Percentiles rank a stretch among this genome's conserved stretches.
Evolutionary conservation across 2,113 vertebrate genomes (phyloP).

Genomic region (Eublepharis macularius): DNA sequence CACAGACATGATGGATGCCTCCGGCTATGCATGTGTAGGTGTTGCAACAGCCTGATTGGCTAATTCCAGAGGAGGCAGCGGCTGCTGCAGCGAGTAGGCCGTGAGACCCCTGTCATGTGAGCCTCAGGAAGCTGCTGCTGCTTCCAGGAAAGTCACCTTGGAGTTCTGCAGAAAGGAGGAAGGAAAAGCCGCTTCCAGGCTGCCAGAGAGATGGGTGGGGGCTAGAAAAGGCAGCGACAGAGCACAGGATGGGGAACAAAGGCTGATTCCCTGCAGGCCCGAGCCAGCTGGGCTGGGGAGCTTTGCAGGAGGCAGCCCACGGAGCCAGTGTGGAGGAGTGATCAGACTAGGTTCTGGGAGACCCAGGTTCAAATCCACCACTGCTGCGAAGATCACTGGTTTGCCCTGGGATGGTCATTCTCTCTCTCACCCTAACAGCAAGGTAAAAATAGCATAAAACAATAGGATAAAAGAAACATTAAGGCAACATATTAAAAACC

Average conservation of each 20-base stretch:
- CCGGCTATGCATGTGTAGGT: too few relatives aligned
- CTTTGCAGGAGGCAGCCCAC: not conserved
- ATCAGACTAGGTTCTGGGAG: too few relatives aligned
- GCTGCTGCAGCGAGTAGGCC: not conserved
- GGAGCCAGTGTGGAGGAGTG: too few relatives aligned
- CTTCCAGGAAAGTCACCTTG: conserved; percentile 7
- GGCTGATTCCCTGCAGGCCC: not conserved
- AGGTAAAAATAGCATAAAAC: too few relatives aligned
- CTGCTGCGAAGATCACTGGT: too few relatives aligned
- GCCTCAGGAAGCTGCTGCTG: not conserved
- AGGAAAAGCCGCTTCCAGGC: not conserved
- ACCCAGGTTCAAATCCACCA: too few relatives aligned
- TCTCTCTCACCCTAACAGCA: too few relatives aligned
- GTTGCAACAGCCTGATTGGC: not conserved
- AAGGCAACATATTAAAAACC: too few relatives aligned
- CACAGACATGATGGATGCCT: too few relatives aligned
- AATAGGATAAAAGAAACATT: too few relatives aligned
- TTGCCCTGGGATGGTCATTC: too few relatives aligned
- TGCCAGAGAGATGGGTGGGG: not conserved
- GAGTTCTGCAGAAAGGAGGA: not conserved
- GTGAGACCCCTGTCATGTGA: not conserved
- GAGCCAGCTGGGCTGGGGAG: not conserved
- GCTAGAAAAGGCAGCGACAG: not conserved
- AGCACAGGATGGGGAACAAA: too few relatives aligned
- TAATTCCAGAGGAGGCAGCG: not conserved